These are phyloP conservation scores for Sinonovacula constricta DNA, from an alignment of 1,140 invertebrate species.

Conservation along the genomic window DNA sequence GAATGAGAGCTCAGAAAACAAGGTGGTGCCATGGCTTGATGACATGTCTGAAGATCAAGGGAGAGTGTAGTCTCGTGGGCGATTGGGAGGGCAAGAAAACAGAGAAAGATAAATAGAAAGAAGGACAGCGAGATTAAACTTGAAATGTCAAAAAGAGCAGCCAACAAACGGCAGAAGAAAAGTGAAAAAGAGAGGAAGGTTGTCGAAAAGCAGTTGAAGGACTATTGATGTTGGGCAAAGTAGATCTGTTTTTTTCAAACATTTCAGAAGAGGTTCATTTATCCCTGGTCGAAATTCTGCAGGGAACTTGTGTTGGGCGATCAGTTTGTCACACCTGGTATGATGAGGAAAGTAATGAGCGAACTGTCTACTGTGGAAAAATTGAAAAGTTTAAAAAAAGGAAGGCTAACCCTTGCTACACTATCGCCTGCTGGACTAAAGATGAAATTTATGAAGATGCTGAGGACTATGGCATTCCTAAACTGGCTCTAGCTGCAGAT, in stretches of 20 bases:
- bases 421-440: slow-evolving; percentile 28
- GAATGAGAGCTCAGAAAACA: background rate
- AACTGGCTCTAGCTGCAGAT: slow-evolving; percentile 34
- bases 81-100: background rate
- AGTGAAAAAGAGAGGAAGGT: background rate
- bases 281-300: background rate
- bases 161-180: background rate
- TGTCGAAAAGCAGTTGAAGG: slow-evolving; percentile 1
- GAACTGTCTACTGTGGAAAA: slow-evolving; percentile 10
- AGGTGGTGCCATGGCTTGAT: background rate
- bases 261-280: background rate
- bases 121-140: background rate
- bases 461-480: slow-evolving; percentile 40
- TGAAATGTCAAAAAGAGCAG: background rate
- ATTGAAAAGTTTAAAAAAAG: slow-evolving; percentile 32
- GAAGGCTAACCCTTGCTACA: slow-evolving; percentile 7
- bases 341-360: background rate
- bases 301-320: too few relatives aligned
- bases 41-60: background rate
- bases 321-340: slow-evolving; percentile 6
- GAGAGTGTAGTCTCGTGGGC: background rate
- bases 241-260: background rate
- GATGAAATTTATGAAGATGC: slow-evolving; percentile 30
- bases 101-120: background rate
- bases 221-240: background rate